phyloP scores from a whole-genome alignment of 2,888 invertebrate species.

The Pyralis farinalis region DNA sequence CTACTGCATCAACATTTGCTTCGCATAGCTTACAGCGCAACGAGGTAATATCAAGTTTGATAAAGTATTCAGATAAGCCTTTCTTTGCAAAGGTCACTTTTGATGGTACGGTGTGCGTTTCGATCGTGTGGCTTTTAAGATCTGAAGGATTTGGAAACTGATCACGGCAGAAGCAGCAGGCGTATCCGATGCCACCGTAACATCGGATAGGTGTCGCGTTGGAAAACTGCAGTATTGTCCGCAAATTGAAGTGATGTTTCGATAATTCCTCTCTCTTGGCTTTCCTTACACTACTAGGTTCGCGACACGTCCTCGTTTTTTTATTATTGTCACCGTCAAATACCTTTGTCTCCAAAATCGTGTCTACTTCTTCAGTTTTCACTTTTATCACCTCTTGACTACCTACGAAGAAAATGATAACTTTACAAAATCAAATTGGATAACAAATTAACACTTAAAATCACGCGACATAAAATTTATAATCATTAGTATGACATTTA shows the following conservation, averaged over 20 bases:
- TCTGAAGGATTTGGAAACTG: constrained; percentile 27
- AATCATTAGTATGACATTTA: too few relatives aligned
- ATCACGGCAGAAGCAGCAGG: constrained; percentile 32
- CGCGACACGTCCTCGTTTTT: not conserved
- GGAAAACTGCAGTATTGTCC: constrained; percentile 26
- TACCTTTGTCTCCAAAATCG: constrained; percentile 11
- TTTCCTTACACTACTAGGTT: not conserved
- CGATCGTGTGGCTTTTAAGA: constrained; percentile 33
- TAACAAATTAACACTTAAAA: not conserved
- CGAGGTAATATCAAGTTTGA: constrained; percentile 15
- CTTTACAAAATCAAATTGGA: not conserved
- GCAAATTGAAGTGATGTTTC: constrained; percentile 20
- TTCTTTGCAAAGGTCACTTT: constrained; percentile 8
- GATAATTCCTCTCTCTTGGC: constrained; percentile 5
- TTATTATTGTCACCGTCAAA: not conserved
- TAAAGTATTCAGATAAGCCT: constrained; percentile 18
- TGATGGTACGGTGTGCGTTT: constrained; percentile 19
- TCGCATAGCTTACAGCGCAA: constrained; percentile 20
- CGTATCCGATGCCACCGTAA: constrained; percentile 28
- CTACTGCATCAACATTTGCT: constrained; percentile 20
- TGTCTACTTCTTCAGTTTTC: constrained; percentile 17
- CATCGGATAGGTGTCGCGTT: constrained; percentile 42
- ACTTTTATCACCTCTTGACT: constrained; percentile 17
- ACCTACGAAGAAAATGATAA: constrained; percentile 18
- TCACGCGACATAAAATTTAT: too few relatives aligned